A percentile compares a stretch with the other conserved stretches of the same genome.
Evolutionary conservation across 2,797 vertebrate species (phyloP).

Genomic region (Epinephelus coioides): DNA sequence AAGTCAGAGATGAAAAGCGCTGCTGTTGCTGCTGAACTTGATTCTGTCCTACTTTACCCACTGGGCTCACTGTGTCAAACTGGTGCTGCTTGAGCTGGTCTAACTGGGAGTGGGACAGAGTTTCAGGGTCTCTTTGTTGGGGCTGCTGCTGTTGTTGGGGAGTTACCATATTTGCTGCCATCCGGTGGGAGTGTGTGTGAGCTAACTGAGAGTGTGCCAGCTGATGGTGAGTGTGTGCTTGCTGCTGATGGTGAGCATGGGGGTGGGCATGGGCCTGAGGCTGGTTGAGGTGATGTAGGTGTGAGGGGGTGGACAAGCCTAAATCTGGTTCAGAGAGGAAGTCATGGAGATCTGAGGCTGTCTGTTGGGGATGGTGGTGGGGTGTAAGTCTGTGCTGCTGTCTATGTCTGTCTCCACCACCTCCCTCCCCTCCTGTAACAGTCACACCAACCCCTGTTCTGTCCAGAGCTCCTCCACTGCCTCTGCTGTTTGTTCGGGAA

Average conservation of each 20-base stretch:
- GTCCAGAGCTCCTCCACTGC: conserved; percentile 69
- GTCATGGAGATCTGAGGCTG: conserved; percentile 80
- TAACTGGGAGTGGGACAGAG: conserved; percentile 80
- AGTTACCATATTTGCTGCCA: conserved; percentile 68
- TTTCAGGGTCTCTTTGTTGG: conserved; percentile 76
- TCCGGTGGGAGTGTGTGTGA: conserved; percentile 65
- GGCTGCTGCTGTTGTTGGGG: conserved; percentile 78
- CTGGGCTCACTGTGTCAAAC: conserved; percentile 82
- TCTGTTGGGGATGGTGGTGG: conserved; percentile 80
- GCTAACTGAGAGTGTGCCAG: conserved; percentile 72
- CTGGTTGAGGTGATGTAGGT: conserved; percentile 82
- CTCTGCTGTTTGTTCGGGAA: conserved; percentile 77
- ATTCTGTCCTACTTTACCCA: conserved; percentile 76
- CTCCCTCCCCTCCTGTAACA: conserved; percentile 64
- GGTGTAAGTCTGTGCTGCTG: conserved; percentile 78
- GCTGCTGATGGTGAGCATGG: conserved; percentile 77
- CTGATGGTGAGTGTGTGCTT: conserved; percentile 79
- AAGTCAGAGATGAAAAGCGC: conserved; percentile 90
- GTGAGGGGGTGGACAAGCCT: conserved; percentile 77
- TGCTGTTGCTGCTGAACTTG: conserved; percentile 84
- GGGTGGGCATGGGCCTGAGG: conserved; percentile 65
- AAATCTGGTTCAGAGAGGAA: conserved; percentile 84
- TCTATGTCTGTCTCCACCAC: conserved; percentile 74
- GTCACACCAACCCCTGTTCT: conserved; percentile 64
- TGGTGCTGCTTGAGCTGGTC: conserved; percentile 88